Percentiles rank a stretch among this genome's conserved stretches.
Evolutionary conservation across 30 jellyfish, hydroid and myxozoan species (phyloP).

Genomic region (Aurelia coerulea): DNA sequence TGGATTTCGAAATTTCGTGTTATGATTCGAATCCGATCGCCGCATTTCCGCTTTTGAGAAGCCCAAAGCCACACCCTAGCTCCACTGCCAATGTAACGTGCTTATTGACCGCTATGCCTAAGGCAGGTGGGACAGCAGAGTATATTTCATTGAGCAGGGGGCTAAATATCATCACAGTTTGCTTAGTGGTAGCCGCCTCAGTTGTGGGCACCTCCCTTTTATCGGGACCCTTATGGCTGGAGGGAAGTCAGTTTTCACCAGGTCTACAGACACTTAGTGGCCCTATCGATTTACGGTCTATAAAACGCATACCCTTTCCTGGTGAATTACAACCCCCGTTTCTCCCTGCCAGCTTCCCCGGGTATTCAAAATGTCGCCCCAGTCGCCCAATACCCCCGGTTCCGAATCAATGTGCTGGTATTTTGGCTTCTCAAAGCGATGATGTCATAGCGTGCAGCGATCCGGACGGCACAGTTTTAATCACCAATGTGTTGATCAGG

Average conservation of each 20-base stretch:
- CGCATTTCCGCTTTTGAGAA: neutral
- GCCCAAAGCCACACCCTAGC: neutral
- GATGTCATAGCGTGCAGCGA: neutral
- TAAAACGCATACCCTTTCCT: slow-evolving; percentile 1
- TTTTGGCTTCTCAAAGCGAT: neutral
- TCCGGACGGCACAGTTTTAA: neutral
- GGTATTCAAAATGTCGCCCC: slow-evolving; percentile 17
- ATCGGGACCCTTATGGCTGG: too few relatives aligned
- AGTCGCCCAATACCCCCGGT: slow-evolving; percentile 49
- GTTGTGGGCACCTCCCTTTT: too few relatives aligned
- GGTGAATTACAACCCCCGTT: too few relatives aligned
- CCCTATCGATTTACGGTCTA: slow-evolving; percentile 5
- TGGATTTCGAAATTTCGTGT: neutral
- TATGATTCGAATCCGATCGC: neutral
- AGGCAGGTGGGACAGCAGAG: neutral
- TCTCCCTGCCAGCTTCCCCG: neutral
- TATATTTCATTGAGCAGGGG: neutral
- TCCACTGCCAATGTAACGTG: neutral
- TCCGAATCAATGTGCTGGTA: neutral
- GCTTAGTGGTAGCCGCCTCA: too few relatives aligned
- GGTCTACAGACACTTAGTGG: slow-evolving; percentile 17
- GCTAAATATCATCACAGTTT: neutral
- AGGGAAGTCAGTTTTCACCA: slow-evolving; percentile 35
- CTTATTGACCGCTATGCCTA: slow-evolving; percentile 1
- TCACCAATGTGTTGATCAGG: neutral